These are phyloP conservation scores for Xenopus borealis DNA, from an alignment of 2,113 vertebrate genomes.

Conservation along the genomic window DNA sequence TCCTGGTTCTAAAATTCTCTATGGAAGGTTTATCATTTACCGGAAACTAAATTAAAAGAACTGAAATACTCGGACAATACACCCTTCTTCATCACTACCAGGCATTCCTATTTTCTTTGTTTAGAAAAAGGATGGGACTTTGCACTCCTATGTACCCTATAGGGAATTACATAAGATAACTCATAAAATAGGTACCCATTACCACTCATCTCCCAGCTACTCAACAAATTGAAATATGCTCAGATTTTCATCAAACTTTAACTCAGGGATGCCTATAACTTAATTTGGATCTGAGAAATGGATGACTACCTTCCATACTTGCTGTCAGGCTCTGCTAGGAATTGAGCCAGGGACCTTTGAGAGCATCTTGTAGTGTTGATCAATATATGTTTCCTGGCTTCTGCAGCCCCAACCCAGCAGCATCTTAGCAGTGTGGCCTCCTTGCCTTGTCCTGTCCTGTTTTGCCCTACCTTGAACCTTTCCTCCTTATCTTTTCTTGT, in stretches of 20 bases:
- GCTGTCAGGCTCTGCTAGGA: no score
- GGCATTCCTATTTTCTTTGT: neutral
- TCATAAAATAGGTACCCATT: neutral
- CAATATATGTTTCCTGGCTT: no score
- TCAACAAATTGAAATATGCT: neutral
- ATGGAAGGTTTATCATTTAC: neutral
- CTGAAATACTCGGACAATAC: neutral
- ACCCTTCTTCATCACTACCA: neutral
- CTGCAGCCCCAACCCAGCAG: no score
- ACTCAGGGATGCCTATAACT: no score
- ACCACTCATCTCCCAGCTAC: neutral
- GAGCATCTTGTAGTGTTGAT: no score
- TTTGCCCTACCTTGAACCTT: no score
- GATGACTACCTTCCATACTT: neutral
- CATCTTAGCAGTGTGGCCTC: no score
- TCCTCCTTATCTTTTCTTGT: no score
- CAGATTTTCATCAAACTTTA: neutral
- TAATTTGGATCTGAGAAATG: neutral
- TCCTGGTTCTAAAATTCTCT: neutral
- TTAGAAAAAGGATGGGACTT: neutral
- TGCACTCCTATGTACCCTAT: neutral
- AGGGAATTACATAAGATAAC: neutral
- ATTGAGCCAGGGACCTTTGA: no score
- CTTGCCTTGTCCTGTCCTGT: no score
- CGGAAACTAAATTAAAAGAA: neutral